Evolutionary conservation across 2,797 vertebrate species (phyloP), one percentile per base, ranked within the genome.

Genomic region (Botia kubotai): DNA sequence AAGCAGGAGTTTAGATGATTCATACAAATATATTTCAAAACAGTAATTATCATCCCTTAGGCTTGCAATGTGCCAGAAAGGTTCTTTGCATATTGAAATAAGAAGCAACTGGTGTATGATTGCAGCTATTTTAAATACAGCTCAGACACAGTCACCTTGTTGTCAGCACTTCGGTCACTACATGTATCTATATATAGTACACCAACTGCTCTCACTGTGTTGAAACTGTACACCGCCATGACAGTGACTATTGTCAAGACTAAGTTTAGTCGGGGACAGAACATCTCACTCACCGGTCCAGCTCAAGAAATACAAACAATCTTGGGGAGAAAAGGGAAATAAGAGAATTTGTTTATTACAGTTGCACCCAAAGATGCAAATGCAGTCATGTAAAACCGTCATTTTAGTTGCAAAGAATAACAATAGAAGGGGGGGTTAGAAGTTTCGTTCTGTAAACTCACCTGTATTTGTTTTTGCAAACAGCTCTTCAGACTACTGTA

Each of bases 201-300:
- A 70, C 21, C 50, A 80, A 36, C 36, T 53, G 57, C 48, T 50
- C 73, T 29, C 63, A 48, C 46, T 80, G 78, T 82, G 72, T 65
- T 75, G 80, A 69, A 87, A 86, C 48, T 21, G 23, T 72, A 86
- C 77, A 84, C 86, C 85, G 83, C 33, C 75, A 43, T 69, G 43
- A 57, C 69, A 33, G 60, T 55, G 50, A 70, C 76, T 67, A 82
- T 85, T 83, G 82, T 85, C 67, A 52, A 17, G 8, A 17, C 86
- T 80, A 80, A 77, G 26, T 75, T 84, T 84, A 84, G 75, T 19
- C 17, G 13, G 29, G 43, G 73, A 67, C 43, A 80, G 21, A 76
- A 79, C 13, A 43, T 53, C 23, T 65, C 50, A 77, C 74, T 62
- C 43, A 55, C 72, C 46, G 7, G 19, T 55, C 36, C 16, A 1